Conservation (phyloP, 1,140 invertebrate species). For the Caenorhabditis inopinata region DNA sequence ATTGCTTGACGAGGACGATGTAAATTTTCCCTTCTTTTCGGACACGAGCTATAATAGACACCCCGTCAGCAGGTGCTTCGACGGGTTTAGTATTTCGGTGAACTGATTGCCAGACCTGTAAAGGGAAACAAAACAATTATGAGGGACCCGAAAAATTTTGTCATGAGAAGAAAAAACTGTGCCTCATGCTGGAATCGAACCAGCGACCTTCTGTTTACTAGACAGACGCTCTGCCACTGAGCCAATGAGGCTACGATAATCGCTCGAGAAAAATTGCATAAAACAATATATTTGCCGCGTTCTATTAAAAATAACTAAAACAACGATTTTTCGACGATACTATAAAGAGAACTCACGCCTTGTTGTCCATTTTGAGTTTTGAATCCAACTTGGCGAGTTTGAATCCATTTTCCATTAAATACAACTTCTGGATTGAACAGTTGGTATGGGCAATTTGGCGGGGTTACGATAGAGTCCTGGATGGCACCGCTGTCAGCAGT, state of each 20-base stretch:
- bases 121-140: neutral
- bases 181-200: constrained; percentile 58
- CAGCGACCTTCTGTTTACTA: constrained; percentile 58
- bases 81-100: constrained; percentile 35
- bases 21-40: constrained; percentile 37
- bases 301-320: too few species aligned
- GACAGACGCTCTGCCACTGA: constrained; percentile 57
- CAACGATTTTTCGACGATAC: too few species aligned
- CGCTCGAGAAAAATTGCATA: too few species aligned
- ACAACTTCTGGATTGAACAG: constrained; percentile 22
- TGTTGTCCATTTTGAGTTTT: neutral
- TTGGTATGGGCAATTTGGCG: constrained; percentile 21
- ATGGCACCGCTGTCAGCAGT: too few species aligned
- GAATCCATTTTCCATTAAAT: constrained; percentile 36
- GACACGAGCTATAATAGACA: constrained; percentile 49
- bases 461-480: neutral
- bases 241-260: constrained; percentile 50
- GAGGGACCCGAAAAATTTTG: neutral
- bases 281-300: too few species aligned
- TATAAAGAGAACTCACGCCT: constrained; percentile 38
- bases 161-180: neutral
- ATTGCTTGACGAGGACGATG: constrained; percentile 49
- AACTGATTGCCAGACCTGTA: constrained; percentile 49
- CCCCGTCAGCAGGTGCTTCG: constrained; percentile 38
- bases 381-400: constrained; percentile 29